Base-by-base conservation (phyloP, 2,888 invertebrate species). In the Argyra leucocephala region DNA sequence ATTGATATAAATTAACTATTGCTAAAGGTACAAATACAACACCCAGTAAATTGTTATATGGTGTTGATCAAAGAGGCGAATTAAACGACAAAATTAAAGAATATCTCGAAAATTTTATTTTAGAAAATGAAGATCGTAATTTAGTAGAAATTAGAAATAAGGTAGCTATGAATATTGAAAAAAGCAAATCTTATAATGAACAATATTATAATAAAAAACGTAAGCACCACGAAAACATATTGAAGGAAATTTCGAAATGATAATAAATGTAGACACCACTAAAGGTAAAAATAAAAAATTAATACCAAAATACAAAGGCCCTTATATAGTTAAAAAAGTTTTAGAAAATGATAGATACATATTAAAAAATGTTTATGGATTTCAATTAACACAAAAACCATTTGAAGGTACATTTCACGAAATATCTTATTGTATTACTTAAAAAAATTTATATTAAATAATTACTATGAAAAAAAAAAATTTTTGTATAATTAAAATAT, bases 31-130 rank as follows among this genome's bases (percentile, higher is more conserved):
- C 57, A 18, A 57, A 57, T 3, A 69, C 73, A 63, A 69, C 72
- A 2, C 72, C 73, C 2, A 70, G 71, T 67, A 69, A 65, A 62
- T 61, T 72, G 36, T 63, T 74, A 31, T 73, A 72, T 57, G 73
- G 74, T 3, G 63, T 71, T 3, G 24, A 69, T 64, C 74, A 74
- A 63, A 67, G 66, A 59, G 71, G 71, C n/a, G 57, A 66, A 15
- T 57, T 68, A 26, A 31, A 64, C 48, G 72, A 72, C 48, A 59
- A 64, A 10, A 31, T 70, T 22, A 60, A 61, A 60, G 31, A 58
- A n/a, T 59, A 60, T n/a, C 57, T 69, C 36, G 63, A 67, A 60
- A 48, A 62, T 18, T 57, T 57, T 18, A 24, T 65, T 22, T 7
- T 24, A 26, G 58, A 69, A 24, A 36, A 3, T 6, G 63, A 64